Evolutionary conservation across 2,888 invertebrate genomes (phyloP), one percentile per base, ranked within the genome.

Genomic region (Piscicola geometra): DNA sequence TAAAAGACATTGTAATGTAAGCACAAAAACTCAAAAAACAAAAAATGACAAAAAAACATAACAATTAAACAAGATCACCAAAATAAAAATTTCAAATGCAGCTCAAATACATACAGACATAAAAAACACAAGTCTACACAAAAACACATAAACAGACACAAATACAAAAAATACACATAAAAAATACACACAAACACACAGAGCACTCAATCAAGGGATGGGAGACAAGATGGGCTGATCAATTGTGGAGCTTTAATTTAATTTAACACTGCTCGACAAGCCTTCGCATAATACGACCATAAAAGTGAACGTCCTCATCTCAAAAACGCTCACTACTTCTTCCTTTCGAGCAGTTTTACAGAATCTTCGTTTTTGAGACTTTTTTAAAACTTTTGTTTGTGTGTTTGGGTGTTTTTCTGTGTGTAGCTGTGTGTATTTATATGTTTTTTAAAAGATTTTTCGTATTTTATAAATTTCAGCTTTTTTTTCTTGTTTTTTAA

Each of bases 121-220:
- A 3, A 25, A 5, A 25, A 18, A 56, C 5, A 21, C 25, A 67
- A 15, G 30, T 67, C 12, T 5, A 67, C 2, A 67, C 28, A 67
- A 35, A 5, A 12, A 30, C n/a, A 67, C 67, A 67, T 67, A 67
- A 5, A 67, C 30, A 67, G 30, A 67, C 35, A 67, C 67, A 67
- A 35, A 67, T 32, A 67, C 28, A 5, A 67, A 15, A 67, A 28
- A 67, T 2, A 67, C 18, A 67, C 33, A 67, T 64, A 64, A n/a
- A n/a, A 64, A 28, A 64, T 30, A 64, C 30, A 64, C 30, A 64
- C 64, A 64, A 28, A 25, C 67, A 67, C 35, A 30, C 67, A 67
- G 9, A 67, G n/a, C n/a, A n/a, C n/a, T 64, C n/a, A n/a, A 64
- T 64, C 64, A n/a, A n/a, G 9, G 30, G 25, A 64, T 64, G 30